Evolutionary conservation across 2,113 vertebrate genomes (phyloP).

Genomic region (Ia io): DNA sequence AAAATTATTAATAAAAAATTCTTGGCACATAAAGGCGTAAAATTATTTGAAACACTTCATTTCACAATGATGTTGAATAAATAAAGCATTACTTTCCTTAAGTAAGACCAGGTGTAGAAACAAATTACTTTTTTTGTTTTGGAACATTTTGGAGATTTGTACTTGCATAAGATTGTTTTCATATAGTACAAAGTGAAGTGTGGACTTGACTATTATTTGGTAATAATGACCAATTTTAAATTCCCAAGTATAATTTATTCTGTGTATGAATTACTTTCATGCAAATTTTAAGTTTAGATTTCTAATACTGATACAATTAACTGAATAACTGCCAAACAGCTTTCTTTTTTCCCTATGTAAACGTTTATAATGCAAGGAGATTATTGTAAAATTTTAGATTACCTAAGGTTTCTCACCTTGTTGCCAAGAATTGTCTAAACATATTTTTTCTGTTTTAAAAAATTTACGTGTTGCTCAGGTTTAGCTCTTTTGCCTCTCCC

Average conservation of each 20-base stretch:
- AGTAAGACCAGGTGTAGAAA: slow-evolving; percentile 76
- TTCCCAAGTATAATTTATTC: slow-evolving; percentile 17
- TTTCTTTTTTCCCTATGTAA: not conserved
- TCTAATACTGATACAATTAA: not conserved
- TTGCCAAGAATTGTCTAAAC: slow-evolving; percentile 13
- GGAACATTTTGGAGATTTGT: slow-evolving; percentile 21
- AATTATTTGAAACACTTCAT: slow-evolving; percentile 73
- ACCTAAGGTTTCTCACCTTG: not conserved
- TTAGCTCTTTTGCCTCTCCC: not conserved
- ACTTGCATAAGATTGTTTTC: slow-evolving; percentile 37
- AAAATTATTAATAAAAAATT: slow-evolving; percentile 64
- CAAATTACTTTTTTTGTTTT: slow-evolving; percentile 44
- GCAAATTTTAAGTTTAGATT: slow-evolving; percentile 44
- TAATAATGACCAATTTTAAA: slow-evolving; percentile 25
- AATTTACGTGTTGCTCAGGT: slow-evolving; percentile 2
- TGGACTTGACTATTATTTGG: slow-evolving; percentile 1
- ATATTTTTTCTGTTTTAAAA: not conserved
- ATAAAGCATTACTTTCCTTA: slow-evolving; percentile 71
- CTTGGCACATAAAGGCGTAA: slow-evolving; percentile 69
- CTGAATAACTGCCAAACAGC: not conserved
- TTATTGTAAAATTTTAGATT: slow-evolving; percentile 33
- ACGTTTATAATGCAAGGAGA: slow-evolving; percentile 11
- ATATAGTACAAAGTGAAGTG: not conserved
- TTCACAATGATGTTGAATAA: slow-evolving; percentile 74
- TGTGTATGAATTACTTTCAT: slow-evolving; percentile 22